These are phyloP conservation scores for Percopsis omiscomaycus DNA, from an alignment of 2,797 vertebrate genomes.

Conservation along the genomic window DNA sequence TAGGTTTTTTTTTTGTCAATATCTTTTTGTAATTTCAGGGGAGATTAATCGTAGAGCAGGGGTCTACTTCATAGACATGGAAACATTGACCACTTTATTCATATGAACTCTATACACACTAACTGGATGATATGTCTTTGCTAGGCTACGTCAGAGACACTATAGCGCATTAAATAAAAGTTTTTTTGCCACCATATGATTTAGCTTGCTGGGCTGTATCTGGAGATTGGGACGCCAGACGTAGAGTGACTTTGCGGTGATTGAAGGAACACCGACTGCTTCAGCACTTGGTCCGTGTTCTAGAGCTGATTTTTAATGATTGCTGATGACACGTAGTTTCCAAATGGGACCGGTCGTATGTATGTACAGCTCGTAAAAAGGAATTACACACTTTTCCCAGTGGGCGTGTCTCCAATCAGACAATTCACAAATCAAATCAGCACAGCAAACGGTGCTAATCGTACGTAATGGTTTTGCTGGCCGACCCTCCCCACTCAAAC, in stretches of 20 bases:
- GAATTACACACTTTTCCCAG: slow-evolving; percentile 36
- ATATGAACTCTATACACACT: no score
- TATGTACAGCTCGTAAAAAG: slow-evolving; percentile 26
- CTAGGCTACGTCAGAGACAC: no score
- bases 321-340: slow-evolving; percentile 47
- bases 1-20: not conserved
- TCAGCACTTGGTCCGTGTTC: slow-evolving; percentile 46
- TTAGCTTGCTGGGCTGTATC: not conserved
- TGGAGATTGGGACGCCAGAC: not conserved
- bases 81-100: no score
- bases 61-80: no score
- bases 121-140: no score
- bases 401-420: slow-evolving; percentile 59
- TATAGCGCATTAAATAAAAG: no score
- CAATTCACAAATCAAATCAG: slow-evolving; percentile 63
- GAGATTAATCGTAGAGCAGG: not conserved
- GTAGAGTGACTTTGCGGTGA: not conserved
- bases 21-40: not conserved
- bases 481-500: slow-evolving; percentile 56
- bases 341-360: slow-evolving; percentile 24
- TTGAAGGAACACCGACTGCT: slow-evolving; percentile 14
- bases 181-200: no score
- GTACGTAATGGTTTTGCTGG: slow-evolving; percentile 70
- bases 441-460: slow-evolving; percentile 65
- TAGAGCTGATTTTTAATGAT: slow-evolving; percentile 58